phyloP scores from a whole-genome alignment of 1,140 invertebrate species.

The Uloborus diversus region DNA sequence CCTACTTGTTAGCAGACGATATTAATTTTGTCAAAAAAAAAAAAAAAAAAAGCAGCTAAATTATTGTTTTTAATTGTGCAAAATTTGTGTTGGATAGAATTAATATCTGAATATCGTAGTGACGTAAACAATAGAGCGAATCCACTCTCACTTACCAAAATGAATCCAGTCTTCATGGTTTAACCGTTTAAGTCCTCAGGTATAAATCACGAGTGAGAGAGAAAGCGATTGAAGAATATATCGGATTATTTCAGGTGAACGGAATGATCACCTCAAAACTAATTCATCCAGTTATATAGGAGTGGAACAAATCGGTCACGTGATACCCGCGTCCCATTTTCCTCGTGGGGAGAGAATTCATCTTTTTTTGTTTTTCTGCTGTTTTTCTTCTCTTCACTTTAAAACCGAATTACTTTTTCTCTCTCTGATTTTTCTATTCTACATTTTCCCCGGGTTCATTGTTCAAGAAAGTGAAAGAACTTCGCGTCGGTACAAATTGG shows the following conservation, averaged over 20 bases:
- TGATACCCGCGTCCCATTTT: not conserved
- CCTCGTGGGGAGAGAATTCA: constrained; percentile 20
- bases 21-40: not conserved
- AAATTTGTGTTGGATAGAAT: not conserved
- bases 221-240: not conserved
- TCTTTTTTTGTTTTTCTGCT: not conserved
- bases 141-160: not conserved
- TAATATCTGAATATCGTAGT: not conserved
- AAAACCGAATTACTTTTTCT: not conserved
- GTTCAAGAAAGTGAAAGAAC: constrained; percentile 39
- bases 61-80: not conserved
- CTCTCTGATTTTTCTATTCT: constrained; percentile 1
- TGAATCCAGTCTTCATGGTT: constrained; percentile 2
- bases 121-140: not conserved
- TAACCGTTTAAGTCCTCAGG: not conserved
- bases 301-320: not conserved
- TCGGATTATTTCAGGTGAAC: not conserved
- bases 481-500: not conserved
- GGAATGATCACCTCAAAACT: constrained; percentile 4
- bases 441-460: constrained; percentile 13
- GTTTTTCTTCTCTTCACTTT: not conserved
- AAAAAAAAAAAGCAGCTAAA: not conserved
- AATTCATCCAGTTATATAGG: constrained; percentile 23
- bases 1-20: not conserved
- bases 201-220: not conserved